Conservation (phyloP, 2,113 vertebrate species). For the Phalacrocorax aristotelis region DNA sequence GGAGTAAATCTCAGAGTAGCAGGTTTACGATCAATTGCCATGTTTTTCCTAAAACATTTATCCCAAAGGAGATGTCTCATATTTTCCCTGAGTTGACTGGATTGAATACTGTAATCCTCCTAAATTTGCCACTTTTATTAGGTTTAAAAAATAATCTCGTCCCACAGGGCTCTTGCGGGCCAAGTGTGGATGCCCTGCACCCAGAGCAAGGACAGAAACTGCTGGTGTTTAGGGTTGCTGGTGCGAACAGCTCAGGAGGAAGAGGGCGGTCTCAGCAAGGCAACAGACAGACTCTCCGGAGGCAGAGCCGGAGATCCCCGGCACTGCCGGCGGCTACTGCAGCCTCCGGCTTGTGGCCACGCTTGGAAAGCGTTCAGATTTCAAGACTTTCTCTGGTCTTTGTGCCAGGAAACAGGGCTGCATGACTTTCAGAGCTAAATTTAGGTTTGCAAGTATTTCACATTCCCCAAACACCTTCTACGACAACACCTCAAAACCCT, state of each 20-base stretch:
- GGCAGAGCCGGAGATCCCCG: background rate
- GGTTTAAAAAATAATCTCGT: background rate
- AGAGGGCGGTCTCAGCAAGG: background rate
- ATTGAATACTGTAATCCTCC: background rate
- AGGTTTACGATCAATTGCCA: background rate
- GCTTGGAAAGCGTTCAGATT: background rate
- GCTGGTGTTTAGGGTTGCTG: background rate
- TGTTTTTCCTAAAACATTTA: background rate
- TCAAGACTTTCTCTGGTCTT: constrained; percentile 41
- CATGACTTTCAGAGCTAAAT: constrained; percentile 47
- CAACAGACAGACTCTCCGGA: fast-evolving
- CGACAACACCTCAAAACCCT: constrained; percentile 9
- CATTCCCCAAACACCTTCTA: constrained; percentile 13
- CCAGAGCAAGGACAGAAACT: background rate
- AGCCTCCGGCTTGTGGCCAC: background rate
- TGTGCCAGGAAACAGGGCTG: constrained; percentile 39
- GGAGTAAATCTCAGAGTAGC: background rate
- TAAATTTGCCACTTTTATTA: background rate
- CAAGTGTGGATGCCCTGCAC: background rate
- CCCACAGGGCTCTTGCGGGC: background rate
- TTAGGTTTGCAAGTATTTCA: constrained; percentile 26
- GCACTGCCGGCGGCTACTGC: background rate
- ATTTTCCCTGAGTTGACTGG: background rate
- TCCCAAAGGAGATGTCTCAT: background rate
- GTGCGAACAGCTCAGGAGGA: background rate